These are phyloP conservation scores for Pyralis farinalis DNA, from an alignment of 2,888 invertebrate species.

Conservation along the genomic window DNA sequence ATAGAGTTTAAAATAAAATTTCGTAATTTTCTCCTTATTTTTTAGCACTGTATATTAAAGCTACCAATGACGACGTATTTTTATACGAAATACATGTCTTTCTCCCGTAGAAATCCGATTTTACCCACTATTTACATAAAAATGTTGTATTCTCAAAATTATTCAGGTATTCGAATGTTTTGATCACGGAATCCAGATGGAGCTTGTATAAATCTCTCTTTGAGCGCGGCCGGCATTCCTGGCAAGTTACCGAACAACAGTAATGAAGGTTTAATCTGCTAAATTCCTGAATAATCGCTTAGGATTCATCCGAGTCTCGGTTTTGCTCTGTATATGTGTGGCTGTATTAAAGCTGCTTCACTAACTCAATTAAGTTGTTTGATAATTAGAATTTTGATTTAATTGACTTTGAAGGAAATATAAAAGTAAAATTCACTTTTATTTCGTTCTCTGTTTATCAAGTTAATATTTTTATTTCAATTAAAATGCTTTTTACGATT, in stretches of 20 bases:
- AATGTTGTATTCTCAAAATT: slow-evolving; percentile 48
- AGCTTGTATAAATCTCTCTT: slow-evolving; percentile 55
- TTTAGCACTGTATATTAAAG: too few relatives aligned
- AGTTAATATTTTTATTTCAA: too few relatives aligned
- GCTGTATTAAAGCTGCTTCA: slow-evolving; percentile 5
- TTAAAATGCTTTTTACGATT: too few relatives aligned
- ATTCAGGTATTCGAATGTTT: slow-evolving; percentile 46
- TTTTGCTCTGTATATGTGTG: slow-evolving; percentile 23
- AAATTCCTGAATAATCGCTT: slow-evolving; percentile 55
- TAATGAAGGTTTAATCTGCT: slow-evolving; percentile 67
- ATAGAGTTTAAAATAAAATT: too few relatives aligned
- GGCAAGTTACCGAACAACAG: slow-evolving; percentile 63
- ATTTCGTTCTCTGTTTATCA: too few relatives aligned
- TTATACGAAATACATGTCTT: slow-evolving; percentile 23
- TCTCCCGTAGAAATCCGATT: slow-evolving; percentile 23
- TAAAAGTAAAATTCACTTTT: slow-evolving; percentile 24
- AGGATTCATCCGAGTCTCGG: slow-evolving; percentile 39
- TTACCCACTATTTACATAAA: slow-evolving; percentile 48
- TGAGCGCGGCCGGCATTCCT: slow-evolving; percentile 52
- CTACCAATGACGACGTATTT: slow-evolving; percentile 19
- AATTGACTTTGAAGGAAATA: not conserved
- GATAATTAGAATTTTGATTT: not conserved
- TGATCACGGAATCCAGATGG: slow-evolving; percentile 44
- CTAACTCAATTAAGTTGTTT: slow-evolving; percentile 7
- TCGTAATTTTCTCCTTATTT: too few relatives aligned